phyloP scores from a whole-genome alignment of 2,113 vertebrate species.

The Alaudala cheleensis region DNA sequence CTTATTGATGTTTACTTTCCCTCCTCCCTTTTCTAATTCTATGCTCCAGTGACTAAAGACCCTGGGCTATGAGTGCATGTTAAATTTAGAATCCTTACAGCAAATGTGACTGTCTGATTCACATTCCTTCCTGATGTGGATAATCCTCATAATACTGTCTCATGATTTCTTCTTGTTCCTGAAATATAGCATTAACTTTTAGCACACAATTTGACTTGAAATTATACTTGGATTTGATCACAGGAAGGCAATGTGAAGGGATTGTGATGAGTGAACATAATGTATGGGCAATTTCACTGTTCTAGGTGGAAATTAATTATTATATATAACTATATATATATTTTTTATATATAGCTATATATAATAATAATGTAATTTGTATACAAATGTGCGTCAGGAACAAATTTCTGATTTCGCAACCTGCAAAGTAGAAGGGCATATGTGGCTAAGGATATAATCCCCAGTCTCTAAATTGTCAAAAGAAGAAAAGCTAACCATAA shows the following conservation, averaged over 20 bases:
- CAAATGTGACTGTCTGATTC: conserved; percentile 17
- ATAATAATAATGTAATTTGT: too few relatives aligned
- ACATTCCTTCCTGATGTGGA: conserved; percentile 3
- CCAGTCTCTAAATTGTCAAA: background rate
- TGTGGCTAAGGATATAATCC: background rate
- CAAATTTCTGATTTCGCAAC: background rate
- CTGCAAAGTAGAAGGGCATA: background rate
- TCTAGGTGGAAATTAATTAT: background rate
- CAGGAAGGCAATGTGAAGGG: background rate
- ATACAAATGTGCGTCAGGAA: background rate
- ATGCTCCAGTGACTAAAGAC: background rate
- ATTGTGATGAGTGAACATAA: background rate
- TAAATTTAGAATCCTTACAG: conserved; percentile 32
- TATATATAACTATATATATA: background rate
- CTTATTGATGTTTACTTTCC: conserved; percentile 1
- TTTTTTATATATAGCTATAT: too few relatives aligned
- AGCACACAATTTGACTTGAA: background rate
- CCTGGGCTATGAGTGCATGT: background rate
- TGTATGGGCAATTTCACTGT: accelerated
- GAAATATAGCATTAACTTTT: background rate
- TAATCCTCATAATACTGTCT: conserved; percentile 18
- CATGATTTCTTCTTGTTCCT: background rate
- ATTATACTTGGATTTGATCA: background rate
- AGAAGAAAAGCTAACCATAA: background rate
- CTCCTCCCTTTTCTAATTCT: background rate